phyloP scores from a whole-genome alignment of 1,140 invertebrate species.

The Neelides sp. region DNA sequence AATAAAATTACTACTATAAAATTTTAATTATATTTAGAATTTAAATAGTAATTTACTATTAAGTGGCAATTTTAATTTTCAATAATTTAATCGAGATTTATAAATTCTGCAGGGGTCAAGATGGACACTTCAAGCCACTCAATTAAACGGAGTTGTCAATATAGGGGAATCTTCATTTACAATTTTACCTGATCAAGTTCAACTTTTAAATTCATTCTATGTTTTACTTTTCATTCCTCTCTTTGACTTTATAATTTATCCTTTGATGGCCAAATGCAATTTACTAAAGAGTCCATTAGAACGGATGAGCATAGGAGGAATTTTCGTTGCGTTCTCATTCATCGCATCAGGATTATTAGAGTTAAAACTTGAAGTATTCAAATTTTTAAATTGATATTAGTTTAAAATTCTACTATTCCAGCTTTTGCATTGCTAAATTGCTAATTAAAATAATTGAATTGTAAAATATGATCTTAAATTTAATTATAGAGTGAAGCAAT shows the following conservation, averaged over 20 bases:
- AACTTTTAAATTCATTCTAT: slow-evolving; percentile 74
- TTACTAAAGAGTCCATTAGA: slow-evolving; percentile 53
- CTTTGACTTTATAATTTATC: no score
- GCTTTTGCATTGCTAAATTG: not conserved
- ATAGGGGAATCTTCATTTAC: not conserved
- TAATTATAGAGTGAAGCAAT: no score
- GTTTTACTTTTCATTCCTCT: slow-evolving; percentile 75
- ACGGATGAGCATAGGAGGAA: slow-evolving; percentile 61
- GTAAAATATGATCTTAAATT: no score
- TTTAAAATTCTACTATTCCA: not conserved
- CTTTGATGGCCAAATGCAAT: slow-evolving; percentile 15
- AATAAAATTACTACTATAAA: no score
- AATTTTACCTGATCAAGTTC: not conserved
- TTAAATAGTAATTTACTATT: no score
- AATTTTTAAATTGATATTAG: not conserved
- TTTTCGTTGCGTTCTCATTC: slow-evolving; percentile 70
- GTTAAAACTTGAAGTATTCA: slow-evolving; percentile 54
- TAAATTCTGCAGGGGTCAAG: not conserved
- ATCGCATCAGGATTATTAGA: slow-evolving; percentile 77
- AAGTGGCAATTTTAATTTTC: no score
- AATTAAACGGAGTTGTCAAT: slow-evolving; percentile 29
- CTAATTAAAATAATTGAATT: no score
- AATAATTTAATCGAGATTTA: not conserved
- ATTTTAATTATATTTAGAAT: no score
- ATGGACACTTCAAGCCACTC: slow-evolving; percentile 74